Percentiles rank a stretch among this genome's conserved stretches.
Evolutionary conservation across 2,113 vertebrate species (phyloP).

Genomic region (Antigone vipio): DNA sequence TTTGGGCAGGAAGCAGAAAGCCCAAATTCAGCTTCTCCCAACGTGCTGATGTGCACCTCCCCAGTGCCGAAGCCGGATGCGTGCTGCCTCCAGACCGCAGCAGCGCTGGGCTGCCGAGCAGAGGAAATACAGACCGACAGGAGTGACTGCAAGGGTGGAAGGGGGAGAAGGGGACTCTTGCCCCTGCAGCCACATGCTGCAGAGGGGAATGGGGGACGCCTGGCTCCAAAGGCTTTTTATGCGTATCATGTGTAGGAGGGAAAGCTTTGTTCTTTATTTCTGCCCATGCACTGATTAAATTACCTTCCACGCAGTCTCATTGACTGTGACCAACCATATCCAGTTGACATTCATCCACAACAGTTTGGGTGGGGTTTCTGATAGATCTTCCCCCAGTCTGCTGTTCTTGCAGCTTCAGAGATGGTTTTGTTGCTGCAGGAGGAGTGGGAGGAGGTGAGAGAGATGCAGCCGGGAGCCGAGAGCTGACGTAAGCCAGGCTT

Average conservation of each 20-base stretch:
- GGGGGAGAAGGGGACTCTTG: not conserved
- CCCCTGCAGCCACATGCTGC: accelerated
- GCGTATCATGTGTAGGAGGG: not conserved
- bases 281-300: not conserved
- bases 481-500: not conserved
- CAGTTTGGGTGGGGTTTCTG: not conserved
- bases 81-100: not conserved
- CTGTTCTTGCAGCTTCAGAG: not conserved
- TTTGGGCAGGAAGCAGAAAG: not conserved
- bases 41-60: accelerated
- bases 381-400: not conserved
- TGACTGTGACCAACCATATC: not conserved
- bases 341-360: not conserved
- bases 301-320: not conserved
- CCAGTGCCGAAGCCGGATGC: accelerated
- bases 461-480: not conserved
- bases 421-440: not conserved
- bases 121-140: not conserved
- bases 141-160: not conserved
- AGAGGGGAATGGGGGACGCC: not conserved
- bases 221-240: not conserved
- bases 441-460: not conserved
- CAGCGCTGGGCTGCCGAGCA: accelerated
- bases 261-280: not conserved
- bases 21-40: accelerated